phyloP scores from a whole-genome alignment of 2,888 invertebrate species.

The Eristalis intricaria region DNA sequence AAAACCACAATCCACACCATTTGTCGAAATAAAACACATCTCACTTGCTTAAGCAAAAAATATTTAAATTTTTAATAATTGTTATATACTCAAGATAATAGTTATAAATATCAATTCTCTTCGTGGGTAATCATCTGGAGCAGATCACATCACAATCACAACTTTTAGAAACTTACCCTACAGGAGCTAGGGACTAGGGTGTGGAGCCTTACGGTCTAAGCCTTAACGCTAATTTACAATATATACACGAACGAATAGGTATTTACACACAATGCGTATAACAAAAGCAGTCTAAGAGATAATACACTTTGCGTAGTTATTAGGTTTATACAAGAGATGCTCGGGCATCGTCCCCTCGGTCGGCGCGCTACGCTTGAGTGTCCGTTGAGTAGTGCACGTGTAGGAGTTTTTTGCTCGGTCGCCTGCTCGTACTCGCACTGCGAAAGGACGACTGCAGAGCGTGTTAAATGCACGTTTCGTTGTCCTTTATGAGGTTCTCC shows the following conservation, averaged over 20 bases:
- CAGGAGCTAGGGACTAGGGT: slow-evolving; percentile 21
- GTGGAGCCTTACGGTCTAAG: background rate
- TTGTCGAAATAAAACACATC: background rate
- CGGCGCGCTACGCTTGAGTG: slow-evolving; percentile 37
- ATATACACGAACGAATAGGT: slow-evolving; percentile 40
- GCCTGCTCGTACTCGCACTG: slow-evolving; percentile 24
- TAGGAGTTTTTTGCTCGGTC: slow-evolving; percentile 32
- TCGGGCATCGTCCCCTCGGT: slow-evolving; percentile 14
- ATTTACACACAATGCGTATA: slow-evolving; percentile 57
- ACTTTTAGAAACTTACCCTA: slow-evolving; percentile 64
- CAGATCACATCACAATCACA: slow-evolving; percentile 70
- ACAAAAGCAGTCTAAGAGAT: slow-evolving; percentile 66
- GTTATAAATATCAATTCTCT: slow-evolving; percentile 61
- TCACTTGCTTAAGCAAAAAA: slow-evolving; percentile 35
- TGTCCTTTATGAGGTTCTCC: slow-evolving; percentile 76
- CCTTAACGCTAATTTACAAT: background rate
- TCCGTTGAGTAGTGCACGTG: slow-evolving; percentile 62
- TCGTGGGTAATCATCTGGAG: slow-evolving; percentile 52
- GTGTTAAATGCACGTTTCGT: slow-evolving; percentile 78
- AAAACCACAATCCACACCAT: background rate
- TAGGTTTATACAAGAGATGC: slow-evolving; percentile 1
- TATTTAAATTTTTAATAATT: slow-evolving; percentile 24
- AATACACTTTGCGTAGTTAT: slow-evolving; percentile 30
- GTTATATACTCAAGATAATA: slow-evolving; percentile 24
- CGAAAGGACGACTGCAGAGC: slow-evolving; percentile 46